Evolutionary conservation across 2,113 vertebrate species (phyloP), one percentile per base, ranked within the genome.

Genomic region (Ramphastos sulfuratus): DNA sequence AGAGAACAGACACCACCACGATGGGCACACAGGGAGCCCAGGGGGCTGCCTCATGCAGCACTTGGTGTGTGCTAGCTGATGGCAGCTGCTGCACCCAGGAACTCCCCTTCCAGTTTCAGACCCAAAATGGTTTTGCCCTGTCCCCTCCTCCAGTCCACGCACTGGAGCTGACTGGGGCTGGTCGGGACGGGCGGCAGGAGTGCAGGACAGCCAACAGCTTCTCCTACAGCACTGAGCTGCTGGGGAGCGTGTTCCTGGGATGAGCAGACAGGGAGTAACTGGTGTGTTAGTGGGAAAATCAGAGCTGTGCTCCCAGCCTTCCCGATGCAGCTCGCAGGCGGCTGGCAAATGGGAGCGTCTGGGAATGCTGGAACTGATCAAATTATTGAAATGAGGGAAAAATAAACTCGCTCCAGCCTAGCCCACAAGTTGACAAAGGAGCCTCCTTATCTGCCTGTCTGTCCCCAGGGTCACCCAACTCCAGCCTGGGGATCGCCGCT

Each of bases 401-500:
- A 95, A 86, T 44, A 58, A 95, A 93, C 86, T 95, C 48, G 42
- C 73, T 95, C 87, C 11, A 82, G 81, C 80, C 73, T 79, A 66
- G 94, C 85, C 94, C 75, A 72, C 89, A 56, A 92, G 96, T 84
- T 97, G 96, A 97, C 96, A 96, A 92, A 97, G 95, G 94, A 91
- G 76, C 66, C 72, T 89, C 85, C 94, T 93, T 81, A 69, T 91
- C 66, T 4, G 52, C 83, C 91, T 84, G 95, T 98, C 92, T 96
- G 96, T 95, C 96, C 95, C 79, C 89, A 90, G 81, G 88, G 94
- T 80, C 93, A 92, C 97, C 76, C 90, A 92, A 85, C 72, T 65
- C 73, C 33, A 5, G 31, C 42, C 65, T 31, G 28, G 50, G 48
- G 8, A 10, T 60, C 23, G 33, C 10, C 4, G 23, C 72, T 13